Evolutionary conservation across 2,113 vertebrate genomes (phyloP).

Genomic region (Puntigrus tetrazona): DNA sequence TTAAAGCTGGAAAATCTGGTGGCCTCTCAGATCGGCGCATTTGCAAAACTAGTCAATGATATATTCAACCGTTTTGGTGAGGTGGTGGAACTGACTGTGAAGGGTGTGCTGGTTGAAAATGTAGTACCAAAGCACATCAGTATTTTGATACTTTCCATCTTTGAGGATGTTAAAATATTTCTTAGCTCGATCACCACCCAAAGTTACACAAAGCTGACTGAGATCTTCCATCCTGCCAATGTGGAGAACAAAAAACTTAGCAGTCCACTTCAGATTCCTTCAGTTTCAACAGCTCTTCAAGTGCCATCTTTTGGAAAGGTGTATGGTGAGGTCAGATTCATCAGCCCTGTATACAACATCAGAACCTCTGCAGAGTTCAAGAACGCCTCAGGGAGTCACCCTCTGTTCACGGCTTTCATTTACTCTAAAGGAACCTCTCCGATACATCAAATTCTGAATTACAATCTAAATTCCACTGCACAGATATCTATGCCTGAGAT

Average conservation of each 20-base stretch:
- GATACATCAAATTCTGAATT: conserved; percentile 76
- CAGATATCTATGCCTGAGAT: conserved; percentile 75
- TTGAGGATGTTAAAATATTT: conserved; percentile 70
- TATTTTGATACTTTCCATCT: conserved; percentile 64
- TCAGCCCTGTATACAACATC: conserved; percentile 80
- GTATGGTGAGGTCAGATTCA: conserved; percentile 77
- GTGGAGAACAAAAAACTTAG: conserved; percentile 63
- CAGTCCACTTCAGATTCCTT: conserved; percentile 69
- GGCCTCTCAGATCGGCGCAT: conserved; percentile 11
- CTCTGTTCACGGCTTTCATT: conserved; percentile 76
- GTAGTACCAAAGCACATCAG: conserved; percentile 73
- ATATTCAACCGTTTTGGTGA: conserved; percentile 68
- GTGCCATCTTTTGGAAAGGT: conserved; percentile 87
- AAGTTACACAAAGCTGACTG: conserved; percentile 73
- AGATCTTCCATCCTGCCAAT: conserved; percentile 68
- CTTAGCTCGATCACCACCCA: conserved; percentile 64
- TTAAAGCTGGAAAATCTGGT: conserved; percentile 79
- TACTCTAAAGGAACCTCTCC: conserved; percentile 76
- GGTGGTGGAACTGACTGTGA: conserved; percentile 70
- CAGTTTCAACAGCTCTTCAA: conserved; percentile 78
- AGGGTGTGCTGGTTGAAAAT: conserved; percentile 71
- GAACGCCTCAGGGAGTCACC: conserved; percentile 75
- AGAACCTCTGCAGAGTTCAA: conserved; percentile 76
- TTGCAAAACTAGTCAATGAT: conserved; percentile 68
- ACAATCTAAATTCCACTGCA: conserved; percentile 78